Evolutionary conservation across 1,140 invertebrate genomes (phyloP), one percentile per base, ranked within the genome.

Genomic region (Drosophila punjabiensis): DNA sequence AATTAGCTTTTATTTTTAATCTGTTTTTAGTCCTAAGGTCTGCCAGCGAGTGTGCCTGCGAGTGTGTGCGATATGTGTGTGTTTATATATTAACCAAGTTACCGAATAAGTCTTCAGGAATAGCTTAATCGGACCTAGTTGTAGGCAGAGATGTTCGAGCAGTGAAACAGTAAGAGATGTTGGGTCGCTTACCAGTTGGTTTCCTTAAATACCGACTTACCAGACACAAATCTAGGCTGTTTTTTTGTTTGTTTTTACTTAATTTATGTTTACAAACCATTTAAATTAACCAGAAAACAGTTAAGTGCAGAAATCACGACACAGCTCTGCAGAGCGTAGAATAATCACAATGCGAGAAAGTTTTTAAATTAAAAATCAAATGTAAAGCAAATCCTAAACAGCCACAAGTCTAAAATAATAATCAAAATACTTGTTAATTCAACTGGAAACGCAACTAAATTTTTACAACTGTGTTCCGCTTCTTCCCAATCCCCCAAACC

Each of bases 1-100:
- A 88, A 74, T 37, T 81, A 66, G 77, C 50, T 71, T 75, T 47
- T 71, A 69, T 41, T 35, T 75, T 81, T 78, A 67, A 52, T 39
- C 61, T 58, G 58, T 71, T 69, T 28, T 50, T 43, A 64, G 61
- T 52, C 28, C 52, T 48, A 60, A 66, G 43, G n/a, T n/a, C n/a
- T n/a, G n/a, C n/a, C n/a, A n/a, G n/a, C n/a, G n/a, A n/a, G n/a
- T n/a, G n/a, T n/a, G n/a, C n/a, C n/a, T n/a, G 24, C 14, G 7
- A 24, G 18, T 52, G 53, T 60, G 24, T 39, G 47, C 3, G 14
- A 2, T n/a, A n/a, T n/a, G 14, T 35, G 16, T 56, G 35, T 66
- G 39, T 56, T 35, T 52, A 39, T 20, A 39, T 55, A 35, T 63
- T 74, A 52, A 47, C 20, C 32, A 24, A 47, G 24, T 64, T 65